A percentile compares a stretch with the other conserved stretches of the same genome.
These are phyloP conservation scores for Abramis brama DNA, from an alignment of 2,113 vertebrate species.

Conservation along the genomic window DNA sequence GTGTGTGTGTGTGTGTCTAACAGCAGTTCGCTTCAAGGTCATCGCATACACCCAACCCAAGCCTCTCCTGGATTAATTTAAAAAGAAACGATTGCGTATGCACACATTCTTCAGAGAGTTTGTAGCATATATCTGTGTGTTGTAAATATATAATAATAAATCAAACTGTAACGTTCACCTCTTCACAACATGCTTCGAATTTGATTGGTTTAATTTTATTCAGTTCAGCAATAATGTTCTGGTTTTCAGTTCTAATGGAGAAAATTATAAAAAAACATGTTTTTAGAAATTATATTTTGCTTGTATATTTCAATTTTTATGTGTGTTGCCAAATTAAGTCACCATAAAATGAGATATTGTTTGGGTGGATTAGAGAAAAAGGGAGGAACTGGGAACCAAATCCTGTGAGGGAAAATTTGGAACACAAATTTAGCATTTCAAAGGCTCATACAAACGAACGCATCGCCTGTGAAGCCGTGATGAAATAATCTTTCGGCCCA, in stretches of 20 bases:
- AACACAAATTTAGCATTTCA: constrained; percentile 33
- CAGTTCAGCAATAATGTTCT: not conserved
- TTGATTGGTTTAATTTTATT: not conserved
- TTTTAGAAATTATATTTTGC: not conserved
- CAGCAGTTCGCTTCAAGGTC: not conserved
- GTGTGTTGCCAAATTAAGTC: constrained; percentile 31
- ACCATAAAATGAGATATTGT: constrained; percentile 47
- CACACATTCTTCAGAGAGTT: no score
- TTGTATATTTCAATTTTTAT: not conserved
- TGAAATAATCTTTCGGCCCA: constrained; percentile 37
- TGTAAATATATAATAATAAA: not conserved
- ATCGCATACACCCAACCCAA: not conserved
- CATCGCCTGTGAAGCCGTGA: constrained; percentile 15
- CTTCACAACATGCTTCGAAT: not conserved
- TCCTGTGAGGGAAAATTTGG: not conserved
- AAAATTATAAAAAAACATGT: not conserved
- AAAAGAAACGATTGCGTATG: not conserved
- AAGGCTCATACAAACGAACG: constrained; percentile 5
- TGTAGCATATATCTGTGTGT: no score
- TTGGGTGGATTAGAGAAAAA: constrained; percentile 34
- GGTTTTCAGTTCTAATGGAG: not conserved
- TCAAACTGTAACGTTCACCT: not conserved
- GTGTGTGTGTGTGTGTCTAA: not conserved
- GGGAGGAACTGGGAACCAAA: not conserved
- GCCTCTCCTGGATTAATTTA: not conserved